phyloP scores from a whole-genome alignment of 2,113 vertebrate species.

The Cercocebus atys region DNA sequence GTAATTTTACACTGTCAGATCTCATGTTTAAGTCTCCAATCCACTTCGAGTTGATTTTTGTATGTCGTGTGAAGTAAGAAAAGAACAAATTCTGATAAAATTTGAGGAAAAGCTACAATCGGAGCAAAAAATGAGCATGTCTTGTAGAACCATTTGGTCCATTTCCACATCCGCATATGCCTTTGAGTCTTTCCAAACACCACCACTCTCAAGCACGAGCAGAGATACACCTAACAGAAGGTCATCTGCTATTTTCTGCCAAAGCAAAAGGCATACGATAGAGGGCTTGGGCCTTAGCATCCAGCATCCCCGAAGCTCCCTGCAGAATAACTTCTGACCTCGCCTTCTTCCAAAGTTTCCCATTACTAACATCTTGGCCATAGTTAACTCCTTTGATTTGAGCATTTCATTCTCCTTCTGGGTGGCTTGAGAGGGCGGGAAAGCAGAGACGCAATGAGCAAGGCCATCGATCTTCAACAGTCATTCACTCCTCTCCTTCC shows the following conservation, averaged over 20 bases:
- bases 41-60: background rate
- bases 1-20: background rate
- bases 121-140: background rate
- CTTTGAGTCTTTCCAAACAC: rapidly evolving
- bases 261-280: background rate
- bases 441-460: background rate
- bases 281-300: background rate
- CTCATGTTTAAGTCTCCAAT: background rate
- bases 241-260: rapidly evolving
- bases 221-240: background rate
- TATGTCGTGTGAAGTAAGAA: background rate
- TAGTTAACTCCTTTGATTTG: background rate
- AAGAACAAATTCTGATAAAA: background rate
- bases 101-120: background rate
- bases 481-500: background rate
- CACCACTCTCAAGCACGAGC: rapidly evolving
- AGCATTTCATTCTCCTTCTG: background rate
- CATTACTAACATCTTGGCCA: background rate
- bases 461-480: background rate
- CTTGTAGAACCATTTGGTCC: rapidly evolving
- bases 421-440: background rate
- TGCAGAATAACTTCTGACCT: rapidly evolving
- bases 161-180: rapidly evolving
- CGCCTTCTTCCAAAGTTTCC: background rate
- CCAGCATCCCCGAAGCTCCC: background rate